Evolutionary conservation across 2,113 vertebrate genomes (phyloP), one percentile per base, ranked within the genome.

Genomic region (human): DNA sequence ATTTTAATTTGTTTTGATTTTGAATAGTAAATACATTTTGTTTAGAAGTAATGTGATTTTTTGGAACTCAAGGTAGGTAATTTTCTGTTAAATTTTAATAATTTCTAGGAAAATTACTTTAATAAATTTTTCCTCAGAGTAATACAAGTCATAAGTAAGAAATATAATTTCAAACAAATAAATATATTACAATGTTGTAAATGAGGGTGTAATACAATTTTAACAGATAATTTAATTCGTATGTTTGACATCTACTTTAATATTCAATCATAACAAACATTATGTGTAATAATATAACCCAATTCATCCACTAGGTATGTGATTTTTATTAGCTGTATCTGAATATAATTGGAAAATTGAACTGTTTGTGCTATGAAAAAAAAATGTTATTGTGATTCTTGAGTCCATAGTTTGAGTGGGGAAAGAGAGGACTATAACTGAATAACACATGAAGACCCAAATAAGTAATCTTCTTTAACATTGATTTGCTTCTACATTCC

Each of bases 11-110:
- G 48, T 48, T 82, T 89, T 93, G 6, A 82, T 43, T 78, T 93
- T 90, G 75, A 73, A n/a, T 2, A 38, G 23, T 86, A 86, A 45
- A 45, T 90, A 32, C 10, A 55, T 25, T 84, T 61, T 66, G 35
- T n/a, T 82, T 64, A 89, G 68, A 93, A 78, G 2, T 86, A 30
- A 83, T 45, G 48, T 43, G 16, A 70, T 3, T 22, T 59, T 72
- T 81, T 86, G 20, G 25, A 75, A 90, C 55, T 80, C n/a, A 80
- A 80, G 1, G 78, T 78, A 85, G 0, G 2, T 43, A 64, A 86
- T 89, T 92, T 97, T 86, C 18, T 89, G 27, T 38, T 79, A 66
- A 73, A 88, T 50, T 64, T 78, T 8, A 93, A 64, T 52, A 72
- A 48, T 72, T 72, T 83, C 4, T 10, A 22, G 57, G 17, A 83